Evolutionary conservation across 2,888 invertebrate species (phyloP).

Genomic region (Pyrocoelia pectoralis): DNA sequence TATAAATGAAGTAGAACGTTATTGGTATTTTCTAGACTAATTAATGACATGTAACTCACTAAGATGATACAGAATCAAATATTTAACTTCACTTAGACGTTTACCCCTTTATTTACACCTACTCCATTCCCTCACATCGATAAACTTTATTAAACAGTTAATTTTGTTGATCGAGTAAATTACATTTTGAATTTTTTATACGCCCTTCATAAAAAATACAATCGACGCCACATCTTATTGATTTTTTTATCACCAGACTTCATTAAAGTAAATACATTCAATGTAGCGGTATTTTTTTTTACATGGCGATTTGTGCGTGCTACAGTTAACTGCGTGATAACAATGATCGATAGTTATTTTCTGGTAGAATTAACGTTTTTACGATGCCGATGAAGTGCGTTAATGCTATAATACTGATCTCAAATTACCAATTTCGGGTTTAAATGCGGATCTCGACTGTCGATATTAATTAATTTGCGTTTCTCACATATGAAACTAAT

Average conservation of each 20-base stretch:
- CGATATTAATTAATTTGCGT: too few relatives aligned
- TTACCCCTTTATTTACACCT: neutral
- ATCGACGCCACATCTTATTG: neutral
- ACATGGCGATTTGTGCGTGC: slow-evolving; percentile 7
- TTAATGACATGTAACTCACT: slow-evolving; percentile 24
- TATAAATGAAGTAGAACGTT: slow-evolving; percentile 16
- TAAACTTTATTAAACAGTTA: slow-evolving; percentile 28
- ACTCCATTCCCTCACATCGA: neutral
- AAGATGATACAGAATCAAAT: slow-evolving; percentile 26
- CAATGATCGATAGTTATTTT: slow-evolving; percentile 7
- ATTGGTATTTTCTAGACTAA: slow-evolving; percentile 28
- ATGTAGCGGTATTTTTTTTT: neutral
- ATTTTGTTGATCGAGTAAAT: slow-evolving; percentile 29
- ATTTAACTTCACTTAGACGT: slow-evolving; percentile 23
- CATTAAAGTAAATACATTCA: neutral
- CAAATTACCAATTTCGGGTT: neutral
- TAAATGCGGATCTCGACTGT: neutral
- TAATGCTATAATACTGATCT: neutral
- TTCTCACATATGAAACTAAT: too few relatives aligned
- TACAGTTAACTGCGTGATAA: neutral
- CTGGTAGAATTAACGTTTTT: neutral
- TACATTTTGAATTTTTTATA: slow-evolving; percentile 26
- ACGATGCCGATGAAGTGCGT: slow-evolving; percentile 9
- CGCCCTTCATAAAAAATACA: neutral
- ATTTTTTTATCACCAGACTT: neutral